These are phyloP conservation scores for Aurelia aurita DNA, from an alignment of 30 jellyfish, hydroid and myxozoan genomes.

Conservation along the genomic window DNA sequence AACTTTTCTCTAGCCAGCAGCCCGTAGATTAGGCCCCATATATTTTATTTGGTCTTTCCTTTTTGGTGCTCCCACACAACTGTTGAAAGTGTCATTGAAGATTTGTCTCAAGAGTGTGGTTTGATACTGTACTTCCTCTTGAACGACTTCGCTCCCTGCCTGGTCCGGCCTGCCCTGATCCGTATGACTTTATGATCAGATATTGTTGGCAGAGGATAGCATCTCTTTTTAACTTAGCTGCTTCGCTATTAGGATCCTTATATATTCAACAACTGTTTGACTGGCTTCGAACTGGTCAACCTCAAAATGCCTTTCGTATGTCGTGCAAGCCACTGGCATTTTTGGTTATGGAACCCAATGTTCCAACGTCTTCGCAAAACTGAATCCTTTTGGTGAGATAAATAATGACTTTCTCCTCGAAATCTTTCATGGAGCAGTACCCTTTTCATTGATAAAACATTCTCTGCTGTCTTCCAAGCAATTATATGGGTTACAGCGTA, in stretches of 20 bases:
- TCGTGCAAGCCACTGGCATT: background rate
- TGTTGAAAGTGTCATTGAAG: background rate
- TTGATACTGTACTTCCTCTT: background rate
- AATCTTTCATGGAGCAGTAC: background rate
- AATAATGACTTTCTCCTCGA: background rate
- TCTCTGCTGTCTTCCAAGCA: too few species aligned
- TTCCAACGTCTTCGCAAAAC: background rate
- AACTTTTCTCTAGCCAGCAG: too few species aligned
- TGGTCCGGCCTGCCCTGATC: too few species aligned
- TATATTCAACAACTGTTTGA: conserved; percentile 3
- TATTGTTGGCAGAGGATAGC: conserved; percentile 36
- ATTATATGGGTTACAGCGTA: too few species aligned
- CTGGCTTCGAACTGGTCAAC: conserved; percentile 20
- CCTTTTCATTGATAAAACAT: background rate
- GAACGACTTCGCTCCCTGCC: conserved; percentile 1
- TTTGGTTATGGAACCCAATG: background rate
- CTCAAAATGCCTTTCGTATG: conserved; percentile 1
- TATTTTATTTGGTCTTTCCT: background rate
- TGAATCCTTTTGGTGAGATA: background rate
- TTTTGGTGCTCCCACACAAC: background rate
- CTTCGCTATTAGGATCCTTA: conserved; percentile 6
- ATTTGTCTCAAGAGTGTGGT: background rate
- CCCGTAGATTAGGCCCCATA: too few species aligned
- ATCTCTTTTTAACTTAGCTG: conserved; percentile 5
- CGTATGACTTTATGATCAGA: conserved; percentile 9